Evolutionary conservation across 2,113 vertebrate genomes (phyloP), one percentile per base, ranked within the genome.

Genomic region (Lipophrys pholis): DNA sequence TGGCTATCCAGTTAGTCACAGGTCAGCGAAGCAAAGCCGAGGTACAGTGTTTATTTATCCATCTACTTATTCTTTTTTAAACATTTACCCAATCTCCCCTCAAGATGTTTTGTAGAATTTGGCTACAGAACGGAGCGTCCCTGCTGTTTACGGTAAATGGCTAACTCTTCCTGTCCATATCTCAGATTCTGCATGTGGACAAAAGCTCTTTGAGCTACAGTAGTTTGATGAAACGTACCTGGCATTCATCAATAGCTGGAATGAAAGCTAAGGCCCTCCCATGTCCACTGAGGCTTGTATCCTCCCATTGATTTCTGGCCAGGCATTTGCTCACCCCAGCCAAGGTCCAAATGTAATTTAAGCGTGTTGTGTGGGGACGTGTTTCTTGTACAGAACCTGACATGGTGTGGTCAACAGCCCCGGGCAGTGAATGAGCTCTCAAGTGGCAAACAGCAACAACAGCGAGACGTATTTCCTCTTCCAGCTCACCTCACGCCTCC

Each of bases 1-100:
- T 88, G 85, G 90, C 85, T 87, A 90, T 87, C 81, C 86, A 86
- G 85, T 94, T 92, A 92, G 90, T 87, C 82, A 89, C 86, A 91
- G 90, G 86, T 88, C 89, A 90, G 68, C 40, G 81, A 82, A 89
- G 85, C 89, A 84, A 82, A 69, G 69, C 80, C 53, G 55, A 61
- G 73, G 80, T 84, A 85, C 80, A 79, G 88, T 86, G 81, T 92
- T 92, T 90, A 90, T 88, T 87, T 89, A 82, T 86, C 62, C 76
- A 72, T 80, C 80, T 74, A 78, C 78, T 84, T 82, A 69, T 82
- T 83, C 41, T 85, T 86, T 85, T 88, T 88, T 69, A 59, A 87
- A 85, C 73, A 78, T 73, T 87, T 84, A 78, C 61, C 15, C 56
- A 7, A 0, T 78, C 51, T 70, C 48, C 67, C 67, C 21, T 58